These are phyloP conservation scores for Tetragnatha montana DNA, from an alignment of 2,888 invertebrate species.

Conservation along the genomic window DNA sequence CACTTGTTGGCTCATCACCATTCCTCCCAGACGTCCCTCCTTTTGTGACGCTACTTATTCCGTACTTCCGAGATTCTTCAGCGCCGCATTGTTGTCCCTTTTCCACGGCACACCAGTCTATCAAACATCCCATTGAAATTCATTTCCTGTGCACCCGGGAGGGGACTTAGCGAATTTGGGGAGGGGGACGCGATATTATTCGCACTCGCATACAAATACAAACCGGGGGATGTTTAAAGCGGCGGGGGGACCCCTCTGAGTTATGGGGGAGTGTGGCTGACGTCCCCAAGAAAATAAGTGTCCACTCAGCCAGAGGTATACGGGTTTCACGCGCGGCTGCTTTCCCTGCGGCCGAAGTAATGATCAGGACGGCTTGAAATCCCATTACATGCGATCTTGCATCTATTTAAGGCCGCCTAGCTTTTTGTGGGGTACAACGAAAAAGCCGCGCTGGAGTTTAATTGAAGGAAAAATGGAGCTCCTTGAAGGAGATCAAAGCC, in stretches of 20 bases:
- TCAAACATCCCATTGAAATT: slow-evolving; percentile 60
- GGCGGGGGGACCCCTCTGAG: slow-evolving; percentile 33
- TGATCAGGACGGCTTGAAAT: slow-evolving; percentile 5
- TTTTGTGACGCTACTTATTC: slow-evolving; percentile 33
- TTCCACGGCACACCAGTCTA: slow-evolving; percentile 27
- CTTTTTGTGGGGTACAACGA: background rate
- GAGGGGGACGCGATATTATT: slow-evolving; percentile 42
- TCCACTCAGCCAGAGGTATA: slow-evolving; percentile 42
- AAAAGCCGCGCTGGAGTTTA: too few relatives aligned
- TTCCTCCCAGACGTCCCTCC: slow-evolving; percentile 11
- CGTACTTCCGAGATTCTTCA: slow-evolving; percentile 19
- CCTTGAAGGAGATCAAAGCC: too few relatives aligned
- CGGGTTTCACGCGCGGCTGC: slow-evolving; percentile 46
- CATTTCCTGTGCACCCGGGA: slow-evolving; percentile 42
- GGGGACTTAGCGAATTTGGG: slow-evolving; percentile 13
- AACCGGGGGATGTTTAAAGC: slow-evolving; percentile 22
- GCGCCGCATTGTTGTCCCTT: slow-evolving; percentile 39
- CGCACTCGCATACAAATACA: slow-evolving; percentile 52
- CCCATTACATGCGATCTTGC: background rate
- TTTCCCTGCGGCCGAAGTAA: slow-evolving; percentile 31
- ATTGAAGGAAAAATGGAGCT: too few relatives aligned
- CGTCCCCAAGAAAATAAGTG: slow-evolving; percentile 40
- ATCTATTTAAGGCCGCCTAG: background rate
- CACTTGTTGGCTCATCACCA: slow-evolving; percentile 23
- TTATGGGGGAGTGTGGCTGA: slow-evolving; percentile 42